A percentile compares a stretch with the other conserved stretches of the same genome.
Evolutionary conservation across 2,888 invertebrate species (phyloP).

Genomic region (Eutolmus rufibarbis): DNA sequence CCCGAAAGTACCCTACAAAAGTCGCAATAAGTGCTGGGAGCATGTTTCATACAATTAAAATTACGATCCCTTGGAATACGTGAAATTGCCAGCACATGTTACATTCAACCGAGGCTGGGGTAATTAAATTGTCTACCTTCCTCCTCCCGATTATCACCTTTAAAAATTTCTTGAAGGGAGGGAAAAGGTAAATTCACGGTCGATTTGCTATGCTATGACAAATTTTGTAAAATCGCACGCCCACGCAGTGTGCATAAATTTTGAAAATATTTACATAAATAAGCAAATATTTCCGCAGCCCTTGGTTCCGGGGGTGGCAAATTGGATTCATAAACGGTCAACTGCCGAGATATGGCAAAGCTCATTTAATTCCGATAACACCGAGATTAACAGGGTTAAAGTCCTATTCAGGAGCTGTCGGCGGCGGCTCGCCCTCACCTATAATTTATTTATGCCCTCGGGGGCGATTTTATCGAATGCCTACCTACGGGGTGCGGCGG

Average conservation of each 20-base stretch:
- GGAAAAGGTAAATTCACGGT: not conserved
- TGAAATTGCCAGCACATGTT: conserved; percentile 25
- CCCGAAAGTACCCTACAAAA: not conserved
- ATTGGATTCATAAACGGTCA: not conserved
- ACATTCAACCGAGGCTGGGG: not conserved
- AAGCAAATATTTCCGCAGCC: not conserved
- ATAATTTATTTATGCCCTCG: not conserved
- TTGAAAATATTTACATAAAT: not conserved
- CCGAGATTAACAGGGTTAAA: conserved; percentile 8
- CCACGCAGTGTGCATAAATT: not conserved
- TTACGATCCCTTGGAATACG: conserved; percentile 7
- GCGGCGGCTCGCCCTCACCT: not conserved
- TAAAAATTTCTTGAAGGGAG: not conserved
- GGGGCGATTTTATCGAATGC: not conserved
- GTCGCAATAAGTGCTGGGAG: not conserved
- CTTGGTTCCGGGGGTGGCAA: not conserved
- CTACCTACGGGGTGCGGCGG: not conserved
- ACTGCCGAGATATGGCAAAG: not conserved
- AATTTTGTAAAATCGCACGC: not conserved
- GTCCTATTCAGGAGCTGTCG: not conserved
- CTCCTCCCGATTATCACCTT: not conserved
- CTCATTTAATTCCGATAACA: conserved; percentile 5
- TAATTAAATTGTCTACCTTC: conserved; percentile 5
- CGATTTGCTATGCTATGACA: not conserved
- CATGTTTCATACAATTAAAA: conserved; percentile 27